Percentiles rank a stretch among this genome's conserved stretches.
Conservation (phyloP, 1,140 invertebrate genomes). For the Lycorma delicatula region DNA sequence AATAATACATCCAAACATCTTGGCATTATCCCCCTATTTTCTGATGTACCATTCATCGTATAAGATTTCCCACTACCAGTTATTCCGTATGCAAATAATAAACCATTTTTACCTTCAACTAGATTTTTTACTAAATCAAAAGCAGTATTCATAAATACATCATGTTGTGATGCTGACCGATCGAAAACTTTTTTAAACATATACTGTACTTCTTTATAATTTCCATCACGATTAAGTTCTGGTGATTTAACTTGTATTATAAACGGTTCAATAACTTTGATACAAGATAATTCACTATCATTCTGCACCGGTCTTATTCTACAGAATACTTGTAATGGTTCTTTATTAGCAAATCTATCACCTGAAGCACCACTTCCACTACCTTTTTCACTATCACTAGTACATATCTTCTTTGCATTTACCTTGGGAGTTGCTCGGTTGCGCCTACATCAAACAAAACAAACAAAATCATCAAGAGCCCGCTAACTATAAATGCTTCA, state of each 20-base stretch:
- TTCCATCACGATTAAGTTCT: slow-evolving; percentile 50
- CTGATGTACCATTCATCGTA: slow-evolving; percentile 74
- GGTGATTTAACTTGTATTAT: slow-evolving; percentile 59
- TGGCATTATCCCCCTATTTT: slow-evolving; percentile 52
- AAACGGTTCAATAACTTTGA: slow-evolving; percentile 61
- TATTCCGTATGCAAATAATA: slow-evolving; percentile 93
- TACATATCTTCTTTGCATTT: too few relatives aligned
- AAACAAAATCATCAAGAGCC: too few relatives aligned
- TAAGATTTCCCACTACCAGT: slow-evolving; percentile 95
- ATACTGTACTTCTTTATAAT: slow-evolving; percentile 61
- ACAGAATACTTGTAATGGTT: slow-evolving; percentile 29
- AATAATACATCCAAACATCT: slow-evolving; percentile 86
- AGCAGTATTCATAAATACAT: slow-evolving; percentile 70
- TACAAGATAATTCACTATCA: slow-evolving; percentile 40
- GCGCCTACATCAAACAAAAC: too few relatives aligned
- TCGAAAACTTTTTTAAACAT: slow-evolving; percentile 81
- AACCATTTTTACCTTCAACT: slow-evolving; percentile 72
- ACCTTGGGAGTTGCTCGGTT: too few relatives aligned
- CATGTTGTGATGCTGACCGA: slow-evolving; percentile 63
- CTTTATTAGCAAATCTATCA: too few relatives aligned
- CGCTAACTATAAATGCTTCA: too few relatives aligned
- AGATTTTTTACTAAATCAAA: slow-evolving; percentile 76
- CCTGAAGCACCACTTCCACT: too few relatives aligned
- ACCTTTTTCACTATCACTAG: too few relatives aligned
- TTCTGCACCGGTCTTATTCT: slow-evolving; percentile 24